Conservation (phyloP, 1,140 invertebrate species). For the Bilobella aurantiaca region DNA sequence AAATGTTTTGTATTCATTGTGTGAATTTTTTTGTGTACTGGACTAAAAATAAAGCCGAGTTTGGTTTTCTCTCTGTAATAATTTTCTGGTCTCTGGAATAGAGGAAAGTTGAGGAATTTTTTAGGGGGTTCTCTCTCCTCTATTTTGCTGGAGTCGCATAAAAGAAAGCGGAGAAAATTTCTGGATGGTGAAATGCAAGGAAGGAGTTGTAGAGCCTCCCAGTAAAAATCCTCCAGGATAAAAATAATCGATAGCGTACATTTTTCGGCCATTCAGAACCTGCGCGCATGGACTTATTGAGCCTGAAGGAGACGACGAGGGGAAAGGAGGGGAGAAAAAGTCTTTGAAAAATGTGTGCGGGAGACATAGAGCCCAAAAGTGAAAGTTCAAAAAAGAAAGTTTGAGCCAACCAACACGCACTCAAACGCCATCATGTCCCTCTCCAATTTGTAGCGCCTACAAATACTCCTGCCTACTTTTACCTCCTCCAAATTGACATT, state of each 20-base stretch:
- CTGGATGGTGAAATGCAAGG: neutral
- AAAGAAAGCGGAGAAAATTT: constrained; percentile 20
- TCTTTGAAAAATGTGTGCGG: neutral
- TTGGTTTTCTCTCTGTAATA: too few species aligned
- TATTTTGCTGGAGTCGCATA: neutral
- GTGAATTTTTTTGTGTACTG: too few species aligned
- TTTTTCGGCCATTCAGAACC: constrained; percentile 25
- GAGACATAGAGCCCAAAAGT: neutral
- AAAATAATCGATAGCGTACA: constrained; percentile 34
- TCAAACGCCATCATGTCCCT: neutral
- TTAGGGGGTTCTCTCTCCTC: too few species aligned
- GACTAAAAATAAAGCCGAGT: too few species aligned
- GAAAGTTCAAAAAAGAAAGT: constrained; percentile 1
- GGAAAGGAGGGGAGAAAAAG: neutral
- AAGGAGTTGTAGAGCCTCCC: constrained; percentile 14
- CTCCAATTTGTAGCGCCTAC: neutral
- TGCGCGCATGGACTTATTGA: constrained; percentile 25
- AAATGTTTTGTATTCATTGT: too few species aligned
- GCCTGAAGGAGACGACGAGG: neutral
- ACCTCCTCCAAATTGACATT: too few species aligned
- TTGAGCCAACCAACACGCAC: neutral
- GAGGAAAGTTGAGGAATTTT: too few species aligned
- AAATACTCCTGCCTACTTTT: neutral
- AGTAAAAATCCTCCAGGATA: constrained; percentile 32
- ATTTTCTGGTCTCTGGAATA: too few species aligned